phyloP scores from a whole-genome alignment of 2,113 vertebrate species.

The Cranoglanis bouderius region DNA sequence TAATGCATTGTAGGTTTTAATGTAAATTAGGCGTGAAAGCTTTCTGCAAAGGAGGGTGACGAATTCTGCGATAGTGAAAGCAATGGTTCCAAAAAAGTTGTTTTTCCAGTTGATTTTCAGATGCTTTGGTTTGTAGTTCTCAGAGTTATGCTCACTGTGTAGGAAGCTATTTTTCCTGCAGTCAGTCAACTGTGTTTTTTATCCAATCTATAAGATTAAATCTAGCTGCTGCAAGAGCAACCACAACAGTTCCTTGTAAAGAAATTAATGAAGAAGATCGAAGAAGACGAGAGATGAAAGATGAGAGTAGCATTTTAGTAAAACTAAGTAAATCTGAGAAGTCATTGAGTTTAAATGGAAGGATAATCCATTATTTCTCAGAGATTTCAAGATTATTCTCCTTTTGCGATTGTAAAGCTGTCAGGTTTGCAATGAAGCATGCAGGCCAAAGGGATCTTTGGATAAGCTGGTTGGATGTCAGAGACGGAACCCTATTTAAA shows the following conservation, averaged over 20 bases:
- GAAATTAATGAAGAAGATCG: too few relatives aligned
- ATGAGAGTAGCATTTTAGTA: background rate
- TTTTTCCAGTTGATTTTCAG: background rate
- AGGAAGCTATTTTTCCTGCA: background rate
- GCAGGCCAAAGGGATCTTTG: background rate
- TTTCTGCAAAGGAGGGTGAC: background rate
- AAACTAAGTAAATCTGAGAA: background rate
- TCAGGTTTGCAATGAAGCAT: background rate
- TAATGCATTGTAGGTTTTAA: background rate
- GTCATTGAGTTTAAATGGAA: background rate
- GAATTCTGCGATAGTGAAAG: background rate
- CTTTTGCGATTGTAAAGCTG: background rate
- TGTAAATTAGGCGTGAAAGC: background rate
- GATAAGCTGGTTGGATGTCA: background rate
- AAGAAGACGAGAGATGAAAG: background rate
- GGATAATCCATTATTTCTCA: background rate
- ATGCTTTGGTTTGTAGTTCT: background rate
- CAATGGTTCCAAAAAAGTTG: background rate
- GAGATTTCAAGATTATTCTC: background rate
- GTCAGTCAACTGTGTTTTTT: background rate
- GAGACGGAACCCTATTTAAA: background rate
- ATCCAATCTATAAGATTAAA: background rate
- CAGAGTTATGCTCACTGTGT: background rate
- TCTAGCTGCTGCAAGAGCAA: background rate
- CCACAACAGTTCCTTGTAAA: background rate